Percentiles rank a stretch among this genome's conserved stretches.
These are phyloP conservation scores for Casuarius casuarius DNA, from an alignment of 2,113 vertebrate genomes.

Conservation along the genomic window DNA sequence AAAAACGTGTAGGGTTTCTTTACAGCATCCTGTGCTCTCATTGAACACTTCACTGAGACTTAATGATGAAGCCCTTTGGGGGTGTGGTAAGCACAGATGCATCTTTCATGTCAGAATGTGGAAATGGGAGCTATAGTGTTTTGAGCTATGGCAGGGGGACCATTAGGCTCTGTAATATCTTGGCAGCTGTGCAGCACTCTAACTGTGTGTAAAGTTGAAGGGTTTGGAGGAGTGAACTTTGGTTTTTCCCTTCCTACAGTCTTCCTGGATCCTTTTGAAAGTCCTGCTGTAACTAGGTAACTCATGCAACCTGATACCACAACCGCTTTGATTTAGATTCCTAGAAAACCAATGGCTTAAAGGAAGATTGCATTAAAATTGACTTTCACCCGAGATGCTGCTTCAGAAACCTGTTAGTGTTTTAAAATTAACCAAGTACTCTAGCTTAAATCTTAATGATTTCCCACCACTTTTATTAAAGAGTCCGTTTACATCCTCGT, in stretches of 20 bases:
- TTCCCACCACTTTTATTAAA: neutral
- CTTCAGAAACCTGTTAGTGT: neutral
- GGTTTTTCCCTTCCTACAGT: neutral
- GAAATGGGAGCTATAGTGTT: neutral
- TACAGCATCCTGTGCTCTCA: rapidly evolving
- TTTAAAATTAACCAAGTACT: constrained; percentile 14
- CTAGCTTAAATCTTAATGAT: neutral
- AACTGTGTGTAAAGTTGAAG: rapidly evolving
- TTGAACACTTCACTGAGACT: neutral
- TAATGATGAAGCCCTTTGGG: neutral
- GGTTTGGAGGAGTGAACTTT: neutral
- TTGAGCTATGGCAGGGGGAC: too few relatives aligned
- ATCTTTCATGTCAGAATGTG: rapidly evolving
- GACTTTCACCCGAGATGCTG: neutral
- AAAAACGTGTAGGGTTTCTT: neutral
- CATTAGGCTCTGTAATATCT: rapidly evolving
- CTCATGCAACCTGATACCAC: neutral
- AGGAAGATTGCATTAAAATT: neutral
- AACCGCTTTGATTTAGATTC: neutral
- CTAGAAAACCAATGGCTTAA: neutral
- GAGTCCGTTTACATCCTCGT: neutral
- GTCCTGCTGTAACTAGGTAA: rapidly evolving
- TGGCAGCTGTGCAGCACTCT: neutral
- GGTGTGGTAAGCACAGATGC: rapidly evolving
- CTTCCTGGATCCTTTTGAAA: neutral